Percentiles rank a stretch among this genome's conserved stretches.
These are phyloP conservation scores for Gadus macrocephalus DNA, from an alignment of 2,113 vertebrate genomes.

Conservation along the genomic window DNA sequence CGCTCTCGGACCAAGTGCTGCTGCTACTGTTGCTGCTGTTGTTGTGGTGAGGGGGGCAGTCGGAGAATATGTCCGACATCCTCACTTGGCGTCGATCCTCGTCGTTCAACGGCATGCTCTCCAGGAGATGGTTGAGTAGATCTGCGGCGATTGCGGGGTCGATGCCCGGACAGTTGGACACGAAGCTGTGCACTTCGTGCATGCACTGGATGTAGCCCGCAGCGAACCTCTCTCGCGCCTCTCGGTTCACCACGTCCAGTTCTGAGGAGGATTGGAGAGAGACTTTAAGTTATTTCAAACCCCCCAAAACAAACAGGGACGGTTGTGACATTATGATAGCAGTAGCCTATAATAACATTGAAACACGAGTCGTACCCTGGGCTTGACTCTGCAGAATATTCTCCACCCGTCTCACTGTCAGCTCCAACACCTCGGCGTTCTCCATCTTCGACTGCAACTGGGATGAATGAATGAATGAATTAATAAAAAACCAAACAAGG, in stretches of 20 bases:
- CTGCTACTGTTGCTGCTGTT: constrained; percentile 3
- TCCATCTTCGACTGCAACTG: constrained; percentile 88
- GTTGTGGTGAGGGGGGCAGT: constrained; percentile 36
- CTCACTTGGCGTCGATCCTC: constrained; percentile 76
- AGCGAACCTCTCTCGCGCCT: constrained; percentile 88
- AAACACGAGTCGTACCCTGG: constrained; percentile 70
- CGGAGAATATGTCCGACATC: constrained; percentile 69
- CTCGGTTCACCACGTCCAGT: constrained; percentile 75
- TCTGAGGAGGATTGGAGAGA: constrained; percentile 54
- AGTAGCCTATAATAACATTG: no score
- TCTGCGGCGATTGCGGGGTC: constrained; percentile 82
- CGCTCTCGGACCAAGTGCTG: constrained; percentile 34
- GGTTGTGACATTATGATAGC: no score
- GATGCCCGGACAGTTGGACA: constrained; percentile 86
- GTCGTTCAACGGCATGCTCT: constrained; percentile 86
- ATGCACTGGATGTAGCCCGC: constrained; percentile 97
- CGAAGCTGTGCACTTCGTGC: constrained; percentile 95
- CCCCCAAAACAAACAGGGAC: no score
- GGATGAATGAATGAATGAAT: neutral
- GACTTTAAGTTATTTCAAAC: neutral
- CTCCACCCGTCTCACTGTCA: constrained; percentile 86
- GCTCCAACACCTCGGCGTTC: constrained; percentile 89
- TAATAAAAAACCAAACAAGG: neutral
- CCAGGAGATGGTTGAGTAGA: constrained; percentile 89
- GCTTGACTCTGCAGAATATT: constrained; percentile 71